Conservation (phyloP, 2,797 vertebrate genomes). For the Synaphobranchus kaupii region DNA sequence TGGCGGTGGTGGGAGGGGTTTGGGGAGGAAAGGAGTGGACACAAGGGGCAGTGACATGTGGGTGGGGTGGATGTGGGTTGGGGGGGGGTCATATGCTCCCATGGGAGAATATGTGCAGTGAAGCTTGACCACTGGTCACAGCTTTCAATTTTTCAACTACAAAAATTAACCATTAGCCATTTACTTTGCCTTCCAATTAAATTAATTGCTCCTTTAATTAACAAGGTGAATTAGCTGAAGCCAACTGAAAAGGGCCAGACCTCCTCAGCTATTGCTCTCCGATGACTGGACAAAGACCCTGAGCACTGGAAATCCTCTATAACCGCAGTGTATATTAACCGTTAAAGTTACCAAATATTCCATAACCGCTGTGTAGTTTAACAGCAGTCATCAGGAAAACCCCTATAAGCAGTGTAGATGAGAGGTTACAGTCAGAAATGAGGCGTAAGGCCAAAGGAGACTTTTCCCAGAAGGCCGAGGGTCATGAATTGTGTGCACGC, state of each 20-base stretch:
- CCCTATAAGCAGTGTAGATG: too few relatives aligned
- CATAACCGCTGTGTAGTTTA: neutral
- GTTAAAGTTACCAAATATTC: neutral
- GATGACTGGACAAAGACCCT: neutral
- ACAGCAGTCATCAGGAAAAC: neutral
- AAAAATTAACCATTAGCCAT: too few relatives aligned
- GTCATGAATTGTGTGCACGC: neutral
- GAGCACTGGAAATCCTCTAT: neutral
- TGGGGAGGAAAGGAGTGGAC: neutral
- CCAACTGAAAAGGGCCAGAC: slow-evolving; percentile 50
- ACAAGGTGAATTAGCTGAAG: slow-evolving; percentile 52
- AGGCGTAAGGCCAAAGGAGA: neutral
- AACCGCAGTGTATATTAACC: neutral
- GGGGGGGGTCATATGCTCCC: neutral
- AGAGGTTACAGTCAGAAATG: neutral
- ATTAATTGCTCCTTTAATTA: slow-evolving; percentile 53
- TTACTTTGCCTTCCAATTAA: slow-evolving; percentile 56
- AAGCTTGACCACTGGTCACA: slow-evolving; percentile 15
- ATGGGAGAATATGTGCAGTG: neutral
- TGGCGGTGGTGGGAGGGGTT: neutral
- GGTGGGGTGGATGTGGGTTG: too few relatives aligned
- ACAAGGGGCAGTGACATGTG: neutral
- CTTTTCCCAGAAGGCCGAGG: neutral
- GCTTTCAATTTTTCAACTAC: slow-evolving; percentile 16
- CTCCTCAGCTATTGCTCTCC: slow-evolving; percentile 46